Evolutionary conservation across 2,888 invertebrate genomes (phyloP).

Genomic region (Phaonia tiefii): DNA sequence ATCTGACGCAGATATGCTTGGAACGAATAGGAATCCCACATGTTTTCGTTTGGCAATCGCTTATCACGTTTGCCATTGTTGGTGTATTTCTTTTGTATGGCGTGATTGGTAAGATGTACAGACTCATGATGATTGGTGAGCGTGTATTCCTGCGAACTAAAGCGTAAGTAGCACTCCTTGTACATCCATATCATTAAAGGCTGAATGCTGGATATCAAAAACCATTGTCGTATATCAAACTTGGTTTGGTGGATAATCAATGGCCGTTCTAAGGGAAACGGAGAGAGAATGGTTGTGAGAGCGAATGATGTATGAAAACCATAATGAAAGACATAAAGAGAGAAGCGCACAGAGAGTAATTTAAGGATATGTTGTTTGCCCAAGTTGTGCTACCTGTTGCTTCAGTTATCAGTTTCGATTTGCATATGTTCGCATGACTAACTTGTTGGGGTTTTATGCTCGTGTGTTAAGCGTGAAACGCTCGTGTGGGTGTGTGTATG

Average conservation of each 20-base stretch:
- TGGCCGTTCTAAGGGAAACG: constrained; percentile 87
- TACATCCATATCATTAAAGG: constrained; percentile 96
- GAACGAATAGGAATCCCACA: constrained; percentile 96
- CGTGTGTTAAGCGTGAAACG: not conserved
- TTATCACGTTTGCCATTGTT: constrained; percentile 85
- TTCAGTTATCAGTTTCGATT: not conserved
- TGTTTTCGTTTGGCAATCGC: constrained; percentile 92
- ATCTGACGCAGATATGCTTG: constrained; percentile 82
- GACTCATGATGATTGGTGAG: constrained; percentile 94
- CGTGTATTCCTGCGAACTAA: constrained; percentile 94
- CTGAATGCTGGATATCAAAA: constrained; percentile 93
- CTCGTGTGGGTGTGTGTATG: constrained; percentile 15
- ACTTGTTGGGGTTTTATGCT: constrained; percentile 10
- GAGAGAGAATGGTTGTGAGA: constrained; percentile 5
- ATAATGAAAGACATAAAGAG: not conserved
- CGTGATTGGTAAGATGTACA: constrained; percentile 95
- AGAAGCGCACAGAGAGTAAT: not conserved
- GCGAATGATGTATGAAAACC: not conserved
- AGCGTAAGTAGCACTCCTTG: constrained; percentile 94
- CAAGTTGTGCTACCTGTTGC: constrained; percentile 25
- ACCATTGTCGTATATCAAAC: constrained; percentile 98
- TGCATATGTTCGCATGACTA: constrained; percentile 7
- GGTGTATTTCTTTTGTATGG: constrained; percentile 94
- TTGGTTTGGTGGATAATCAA: constrained; percentile 94
- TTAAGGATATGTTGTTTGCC: not conserved